Conservation (phyloP, 2,797 vertebrate genomes). For the Todus mexicanus region DNA sequence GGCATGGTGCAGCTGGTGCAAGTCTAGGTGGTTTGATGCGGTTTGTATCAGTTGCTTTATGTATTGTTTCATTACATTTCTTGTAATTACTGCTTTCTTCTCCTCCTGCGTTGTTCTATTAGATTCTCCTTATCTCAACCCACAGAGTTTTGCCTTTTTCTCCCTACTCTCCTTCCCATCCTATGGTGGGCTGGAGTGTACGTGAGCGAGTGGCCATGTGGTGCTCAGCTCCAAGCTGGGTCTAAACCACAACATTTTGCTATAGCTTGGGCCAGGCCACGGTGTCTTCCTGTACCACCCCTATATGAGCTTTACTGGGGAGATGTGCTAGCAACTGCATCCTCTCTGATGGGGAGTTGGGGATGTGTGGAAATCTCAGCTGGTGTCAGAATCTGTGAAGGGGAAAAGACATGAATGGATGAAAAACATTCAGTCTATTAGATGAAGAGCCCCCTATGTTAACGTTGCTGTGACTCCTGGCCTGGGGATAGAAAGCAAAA, state of each 20-base stretch:
- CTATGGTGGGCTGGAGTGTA: neutral
- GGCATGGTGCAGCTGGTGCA: neutral
- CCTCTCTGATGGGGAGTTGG: neutral
- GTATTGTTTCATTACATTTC: neutral
- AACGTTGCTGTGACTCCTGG: neutral
- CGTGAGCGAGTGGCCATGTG: neutral
- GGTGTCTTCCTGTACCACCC: accelerated
- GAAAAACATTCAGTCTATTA: neutral
- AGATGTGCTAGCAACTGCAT: neutral
- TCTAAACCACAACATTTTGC: neutral
- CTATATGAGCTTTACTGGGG: neutral
- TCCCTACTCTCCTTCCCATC: neutral
- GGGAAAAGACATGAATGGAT: neutral
- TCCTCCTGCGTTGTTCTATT: neutral
- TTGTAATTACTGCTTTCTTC: neutral
- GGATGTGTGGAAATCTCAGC: neutral
- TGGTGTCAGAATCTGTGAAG: neutral
- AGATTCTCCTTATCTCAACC: neutral
- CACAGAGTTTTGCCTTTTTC: neutral
- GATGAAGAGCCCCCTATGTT: neutral
- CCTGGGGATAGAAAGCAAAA: neutral
- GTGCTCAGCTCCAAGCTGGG: neutral
- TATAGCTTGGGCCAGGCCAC: neutral
- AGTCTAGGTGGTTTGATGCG: neutral
- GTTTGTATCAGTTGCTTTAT: neutral